Evolutionary conservation across 2,888 invertebrate species (phyloP).

Genomic region (Nephrotoma appendiculata): DNA sequence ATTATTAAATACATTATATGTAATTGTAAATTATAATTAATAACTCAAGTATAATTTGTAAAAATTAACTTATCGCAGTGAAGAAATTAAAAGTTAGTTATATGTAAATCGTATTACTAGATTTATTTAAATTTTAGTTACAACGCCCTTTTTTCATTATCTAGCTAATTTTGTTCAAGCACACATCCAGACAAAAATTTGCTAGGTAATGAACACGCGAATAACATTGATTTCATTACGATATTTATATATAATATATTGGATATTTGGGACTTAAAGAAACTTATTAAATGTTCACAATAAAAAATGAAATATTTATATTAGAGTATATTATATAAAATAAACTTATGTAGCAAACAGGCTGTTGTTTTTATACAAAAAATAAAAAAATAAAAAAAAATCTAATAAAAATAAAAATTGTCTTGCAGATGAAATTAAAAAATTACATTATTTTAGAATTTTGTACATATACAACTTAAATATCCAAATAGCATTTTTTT

Average conservation of each 20-base stretch:
- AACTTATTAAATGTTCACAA: neutral
- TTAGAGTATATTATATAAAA: neutral
- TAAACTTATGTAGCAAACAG: slow-evolving; percentile 2
- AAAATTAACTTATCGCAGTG: neutral
- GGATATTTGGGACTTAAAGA: neutral
- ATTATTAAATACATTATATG: neutral
- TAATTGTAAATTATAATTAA: neutral
- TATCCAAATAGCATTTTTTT: neutral
- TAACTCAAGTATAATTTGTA: neutral
- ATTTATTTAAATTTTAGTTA: neutral
- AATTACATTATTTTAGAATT: neutral
- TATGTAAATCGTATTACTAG: neutral
- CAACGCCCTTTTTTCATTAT: neutral
- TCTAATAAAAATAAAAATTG: slow-evolving; percentile 1
- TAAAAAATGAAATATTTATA: neutral
- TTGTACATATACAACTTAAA: neutral
- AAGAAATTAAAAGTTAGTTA: neutral
- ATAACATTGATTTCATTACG: neutral
- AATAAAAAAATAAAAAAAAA: neutral
- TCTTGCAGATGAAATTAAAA: neutral
- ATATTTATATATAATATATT: neutral
- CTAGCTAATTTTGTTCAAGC: neutral
- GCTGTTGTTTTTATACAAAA: slow-evolving; percentile 4
- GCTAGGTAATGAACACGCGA: neutral
- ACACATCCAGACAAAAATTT: neutral